Base-by-base conservation (phyloP, 2,113 vertebrate species). In the Chamaea fasciata region DNA sequence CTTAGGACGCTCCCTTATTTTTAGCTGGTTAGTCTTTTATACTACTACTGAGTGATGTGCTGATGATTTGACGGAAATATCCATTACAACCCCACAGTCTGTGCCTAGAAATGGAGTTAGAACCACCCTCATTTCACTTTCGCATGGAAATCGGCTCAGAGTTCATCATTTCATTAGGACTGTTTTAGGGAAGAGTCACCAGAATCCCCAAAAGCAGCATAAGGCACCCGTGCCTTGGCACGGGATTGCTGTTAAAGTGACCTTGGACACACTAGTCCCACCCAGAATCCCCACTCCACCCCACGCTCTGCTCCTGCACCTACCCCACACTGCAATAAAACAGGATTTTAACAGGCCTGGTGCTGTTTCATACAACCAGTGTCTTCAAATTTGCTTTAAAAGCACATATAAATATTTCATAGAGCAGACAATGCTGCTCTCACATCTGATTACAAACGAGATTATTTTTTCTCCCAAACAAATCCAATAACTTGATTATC, bases 321-420 rank as follows among this genome's bases (percentile, higher is more conserved):
- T 37, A 19, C 52, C 6, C 31, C 60, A 63, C 62, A 17, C 41
- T 0, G 0, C 1, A 84, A 89, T 8, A 77, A 59, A 74, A 46
- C 53, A 41, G 52, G 13, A 83, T 71, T 90, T 96, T 57, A 90
- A 76, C 69, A 65, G 33, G 24, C 11, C n/a, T 19, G 35, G 6
- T 19, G 49, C 53, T 69, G 20, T n/a, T 90, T 62, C 80, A 33
- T 42, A 89, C 47, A 90, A 78, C n/a, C 77, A 76, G 14, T 27
- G 57, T 24, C 94, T 91, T 87, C 88, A 87, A 81, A 92, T 94
- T 68, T 93, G 77, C 90, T 90, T 26, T 60, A 94, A 93, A 96
- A 95, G 69, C 76, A 90, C 50, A 35, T 49, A 84, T 89, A 75
- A 96, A 92, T 94, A 90, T 94, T 97, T 94, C 46, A 96, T 50